Evolutionary conservation across 2,797 vertebrate genomes (phyloP).

Genomic region (Helostoma temminkii): DNA sequence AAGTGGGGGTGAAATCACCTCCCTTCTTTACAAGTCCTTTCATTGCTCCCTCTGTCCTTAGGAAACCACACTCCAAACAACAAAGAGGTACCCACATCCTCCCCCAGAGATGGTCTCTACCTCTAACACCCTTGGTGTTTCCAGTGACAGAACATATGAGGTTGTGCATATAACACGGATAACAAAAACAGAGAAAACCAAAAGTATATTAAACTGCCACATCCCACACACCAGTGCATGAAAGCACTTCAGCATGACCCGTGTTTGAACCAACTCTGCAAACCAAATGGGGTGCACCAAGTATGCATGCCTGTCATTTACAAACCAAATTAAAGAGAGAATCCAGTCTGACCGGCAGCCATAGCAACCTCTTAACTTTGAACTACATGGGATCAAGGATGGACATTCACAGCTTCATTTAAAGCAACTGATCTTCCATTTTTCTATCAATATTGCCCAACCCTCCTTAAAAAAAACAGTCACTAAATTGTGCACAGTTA

Average conservation of each 20-base stretch:
- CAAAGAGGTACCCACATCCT: slow-evolving; percentile 67
- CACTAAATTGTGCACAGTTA: not conserved
- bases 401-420: slow-evolving; percentile 26
- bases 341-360: slow-evolving; percentile 30
- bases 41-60: slow-evolving; percentile 60
- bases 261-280: slow-evolving; percentile 43
- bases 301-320: slow-evolving; percentile 49
- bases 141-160: slow-evolving; percentile 46
- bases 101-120: slow-evolving; percentile 39
- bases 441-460: slow-evolving; percentile 1
- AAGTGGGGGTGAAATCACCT: slow-evolving; percentile 66
- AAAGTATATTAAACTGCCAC: slow-evolving; percentile 38
- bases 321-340: slow-evolving; percentile 65
- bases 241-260: slow-evolving; percentile 41
- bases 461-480: not conserved
- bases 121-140: slow-evolving; percentile 33
- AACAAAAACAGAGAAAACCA: slow-evolving; percentile 44
- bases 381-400: slow-evolving; percentile 6
- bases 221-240: slow-evolving; percentile 23
- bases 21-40: slow-evolving; percentile 36
- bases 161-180: slow-evolving; percentile 40
- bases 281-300: slow-evolving; percentile 51
- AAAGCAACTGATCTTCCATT: slow-evolving; percentile 30
- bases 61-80: slow-evolving; percentile 81
- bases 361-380: slow-evolving; percentile 9